Evolutionary conservation across 1,140 invertebrate species (phyloP), one percentile per base, ranked within the genome.

Genomic region (Euwallacea similis): DNA sequence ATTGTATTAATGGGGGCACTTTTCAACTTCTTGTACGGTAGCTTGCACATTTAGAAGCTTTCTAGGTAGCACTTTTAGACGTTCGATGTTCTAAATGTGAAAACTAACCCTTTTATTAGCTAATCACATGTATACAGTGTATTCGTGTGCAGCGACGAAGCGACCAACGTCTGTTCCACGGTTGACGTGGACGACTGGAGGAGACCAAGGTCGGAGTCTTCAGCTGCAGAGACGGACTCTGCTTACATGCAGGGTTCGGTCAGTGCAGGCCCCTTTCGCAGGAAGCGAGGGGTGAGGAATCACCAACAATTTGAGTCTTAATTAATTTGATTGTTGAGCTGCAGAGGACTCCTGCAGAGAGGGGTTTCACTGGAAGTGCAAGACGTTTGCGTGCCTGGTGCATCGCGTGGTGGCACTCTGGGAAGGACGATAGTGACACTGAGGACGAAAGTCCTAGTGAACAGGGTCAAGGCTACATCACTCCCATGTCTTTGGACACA

Each of bases 401-500:
- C 81, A 86, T 93, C 43, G 91, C 91, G 73, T 93, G 91, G 91
- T 93, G 91, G 91, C 91, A 93, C 79, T 92, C 91, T 16, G 91
- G 92, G 0, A 84, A 90, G 42, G 91, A 93, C 56, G 91, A 93
- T 46, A 87, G 90, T 53, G 90, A 91, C 66, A 92, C 91, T 46
- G 88, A 89, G 61, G 88, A 92, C 69, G 89, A 88, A 50, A 82
- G 85, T 41, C 87, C 87, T 2, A 86, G 86, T 42, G 83, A 89
- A 84, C 82, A 92, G 84, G 85, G 88, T 72, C 87, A 88, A 76
- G 89, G 88, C 7, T 91, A 89, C 80, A 90, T 90, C 60, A 96
- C 93, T 43, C 93, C 93, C 7, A 87, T 93, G 21, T 94, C 92
- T 7, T 88, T 90, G 21, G 94, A 96, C 79, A 96, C 93, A 65